Conservation (phyloP, 2,797 vertebrate species). For the Aplochiton taeniatus region DNA sequence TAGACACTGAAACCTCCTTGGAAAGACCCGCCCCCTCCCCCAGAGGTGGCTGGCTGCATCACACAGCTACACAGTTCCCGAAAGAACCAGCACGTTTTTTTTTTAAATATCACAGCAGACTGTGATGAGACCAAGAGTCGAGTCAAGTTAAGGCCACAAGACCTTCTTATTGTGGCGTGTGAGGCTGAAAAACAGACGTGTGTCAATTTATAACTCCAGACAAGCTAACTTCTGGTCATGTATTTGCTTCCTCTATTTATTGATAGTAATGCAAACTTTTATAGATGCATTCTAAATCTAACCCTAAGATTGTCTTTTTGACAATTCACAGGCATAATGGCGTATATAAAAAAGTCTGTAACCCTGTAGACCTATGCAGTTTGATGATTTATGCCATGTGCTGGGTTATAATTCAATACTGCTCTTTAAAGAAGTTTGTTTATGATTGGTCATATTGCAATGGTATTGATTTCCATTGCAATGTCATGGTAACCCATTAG, state of each 20-base stretch:
- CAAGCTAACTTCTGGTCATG: neutral
- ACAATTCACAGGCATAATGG: too few species aligned
- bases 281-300: neutral
- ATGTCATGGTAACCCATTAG: too few species aligned
- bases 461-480: too few species aligned
- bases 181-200: conserved; percentile 23
- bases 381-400: too few species aligned
- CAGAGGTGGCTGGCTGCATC: conserved; percentile 16
- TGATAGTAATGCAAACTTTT: neutral
- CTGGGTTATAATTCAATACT: too few species aligned
- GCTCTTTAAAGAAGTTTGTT: too few species aligned
- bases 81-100: conserved; percentile 21
- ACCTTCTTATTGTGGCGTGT: conserved; percentile 1
- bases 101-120: conserved; percentile 5
- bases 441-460: too few species aligned
- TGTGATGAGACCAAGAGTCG: neutral
- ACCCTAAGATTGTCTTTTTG: neutral
- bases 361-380: too few species aligned
- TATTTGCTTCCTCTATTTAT: neutral
- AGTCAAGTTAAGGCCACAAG: neutral
- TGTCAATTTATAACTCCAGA: neutral
- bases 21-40: conserved; percentile 30
- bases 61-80: conserved; percentile 33
- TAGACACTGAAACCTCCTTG: conserved; percentile 55
- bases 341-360: too few species aligned